Evolutionary conservation across 2,888 invertebrate genomes (phyloP).

Genomic region (Eupithecia abbreviata): DNA sequence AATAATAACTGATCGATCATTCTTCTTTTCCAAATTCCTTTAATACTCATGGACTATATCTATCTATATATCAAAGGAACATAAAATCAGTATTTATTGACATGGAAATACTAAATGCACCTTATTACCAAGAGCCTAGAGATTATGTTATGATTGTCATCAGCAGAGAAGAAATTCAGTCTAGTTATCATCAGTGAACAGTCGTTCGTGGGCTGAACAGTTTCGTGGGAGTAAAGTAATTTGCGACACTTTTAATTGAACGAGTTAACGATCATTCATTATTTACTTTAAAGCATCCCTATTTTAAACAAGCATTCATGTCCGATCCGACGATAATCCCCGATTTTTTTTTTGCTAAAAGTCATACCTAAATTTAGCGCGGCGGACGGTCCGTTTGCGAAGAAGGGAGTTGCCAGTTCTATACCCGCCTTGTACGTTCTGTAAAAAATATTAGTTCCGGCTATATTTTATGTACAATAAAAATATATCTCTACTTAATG

Average conservation of each 20-base stretch:
- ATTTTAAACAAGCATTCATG: background rate
- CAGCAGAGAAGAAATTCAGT: background rate
- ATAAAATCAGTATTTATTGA: background rate
- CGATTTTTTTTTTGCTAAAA: background rate
- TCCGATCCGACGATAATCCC: background rate
- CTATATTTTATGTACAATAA: no score
- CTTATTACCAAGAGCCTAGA: background rate
- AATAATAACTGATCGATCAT: constrained; percentile 18
- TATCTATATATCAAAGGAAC: background rate
- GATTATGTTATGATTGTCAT: background rate
- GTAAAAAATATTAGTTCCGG: no score
- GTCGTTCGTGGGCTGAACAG: background rate
- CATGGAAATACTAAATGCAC: background rate
- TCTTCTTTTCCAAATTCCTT: constrained; percentile 15
- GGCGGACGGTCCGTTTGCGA: no score
- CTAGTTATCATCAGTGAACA: background rate
- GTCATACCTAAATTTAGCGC: no score
- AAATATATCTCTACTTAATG: no score
- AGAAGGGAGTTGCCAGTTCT: no score
- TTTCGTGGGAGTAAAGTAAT: background rate
- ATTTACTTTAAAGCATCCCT: background rate
- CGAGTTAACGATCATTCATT: background rate
- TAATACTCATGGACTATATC: background rate
- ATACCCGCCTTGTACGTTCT: no score
- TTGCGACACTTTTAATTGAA: background rate